Conservation (phyloP, 2,113 vertebrate species). For the rabbit (Oryctolagus cuniculus) region mOryCun1.1 NC_091442.1:1880001-1880500, state of each 20-base stretch:
- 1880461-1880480: no score
- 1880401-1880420: no score
- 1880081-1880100: background rate
- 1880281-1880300: background rate
- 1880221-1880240: no score
- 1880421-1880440: no score
- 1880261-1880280: accelerated
- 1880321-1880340: no score
- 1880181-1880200: accelerated
- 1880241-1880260: no score
- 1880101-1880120: background rate
- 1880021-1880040: accelerated
- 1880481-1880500: no score
- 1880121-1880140: background rate
- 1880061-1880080: background rate
- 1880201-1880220: no score
- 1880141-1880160: no score
- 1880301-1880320: background rate
- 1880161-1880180: accelerated
- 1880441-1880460: no score
- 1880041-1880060: accelerated
- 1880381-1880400: background rate
- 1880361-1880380: background rate
- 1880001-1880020: no score
- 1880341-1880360: background rate